A percentile compares a stretch with the other conserved stretches of the same genome.
Evolutionary conservation across 2,113 vertebrate species (phyloP).

Genomic region (Oncorhynchus tshawytscha): DNA sequence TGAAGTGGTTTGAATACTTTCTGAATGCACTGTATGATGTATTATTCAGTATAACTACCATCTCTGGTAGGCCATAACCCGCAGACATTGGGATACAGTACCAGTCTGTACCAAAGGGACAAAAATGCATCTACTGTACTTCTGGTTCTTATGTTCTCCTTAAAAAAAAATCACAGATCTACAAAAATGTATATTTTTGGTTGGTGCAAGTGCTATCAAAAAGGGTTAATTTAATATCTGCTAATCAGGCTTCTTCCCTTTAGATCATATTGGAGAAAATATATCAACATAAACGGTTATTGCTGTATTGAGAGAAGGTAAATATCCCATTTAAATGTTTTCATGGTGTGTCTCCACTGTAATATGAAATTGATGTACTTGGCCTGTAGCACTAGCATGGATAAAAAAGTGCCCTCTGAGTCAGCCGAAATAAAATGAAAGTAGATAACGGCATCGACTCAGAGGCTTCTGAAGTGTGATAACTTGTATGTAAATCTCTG

Average conservation of each 20-base stretch:
- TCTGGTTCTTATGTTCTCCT: neutral
- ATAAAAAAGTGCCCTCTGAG: constrained; percentile 42
- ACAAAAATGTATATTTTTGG: neutral
- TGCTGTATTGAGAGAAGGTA: constrained; percentile 30
- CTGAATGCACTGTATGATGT: no score
- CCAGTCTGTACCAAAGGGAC: neutral
- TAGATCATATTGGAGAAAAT: neutral
- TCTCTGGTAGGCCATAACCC: no score
- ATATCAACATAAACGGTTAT: constrained; percentile 1
- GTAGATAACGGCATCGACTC: constrained; percentile 57
- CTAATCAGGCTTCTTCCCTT: no score
- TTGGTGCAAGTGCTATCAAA: neutral
- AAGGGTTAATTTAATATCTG: neutral
- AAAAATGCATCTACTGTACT: neutral
- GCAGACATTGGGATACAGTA: no score
- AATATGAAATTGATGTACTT: constrained; percentile 62
- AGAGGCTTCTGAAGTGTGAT: constrained; percentile 53
- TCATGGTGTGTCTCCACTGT: constrained; percentile 8
- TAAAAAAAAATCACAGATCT: neutral
- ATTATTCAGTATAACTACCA: no score
- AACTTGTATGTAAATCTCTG: constrained; percentile 70
- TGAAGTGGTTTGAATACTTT: no score
- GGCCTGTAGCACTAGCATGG: constrained; percentile 36
- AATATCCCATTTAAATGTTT: constrained; percentile 9
- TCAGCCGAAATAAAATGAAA: constrained; percentile 58